phyloP scores from a whole-genome alignment of 2,797 vertebrate species.

The Sebastes cheni region DNA sequence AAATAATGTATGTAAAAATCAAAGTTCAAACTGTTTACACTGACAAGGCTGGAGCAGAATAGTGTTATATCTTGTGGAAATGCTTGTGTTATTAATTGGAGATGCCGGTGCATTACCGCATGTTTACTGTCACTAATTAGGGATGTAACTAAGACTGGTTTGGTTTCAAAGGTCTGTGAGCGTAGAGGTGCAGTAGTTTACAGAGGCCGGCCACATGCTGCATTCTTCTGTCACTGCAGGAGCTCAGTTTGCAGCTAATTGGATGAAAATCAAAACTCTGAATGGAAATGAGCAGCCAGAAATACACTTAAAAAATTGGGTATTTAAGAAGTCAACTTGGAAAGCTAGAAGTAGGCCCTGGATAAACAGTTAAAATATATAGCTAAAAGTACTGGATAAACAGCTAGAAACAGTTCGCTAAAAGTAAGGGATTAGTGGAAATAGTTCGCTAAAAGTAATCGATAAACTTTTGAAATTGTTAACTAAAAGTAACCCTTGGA shows the following conservation, averaged over 20 bases:
- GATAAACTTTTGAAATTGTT: too few species aligned
- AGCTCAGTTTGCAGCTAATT: slow-evolving; percentile 66
- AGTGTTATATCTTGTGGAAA: background rate
- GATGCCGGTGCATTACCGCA: background rate
- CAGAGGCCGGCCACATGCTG: slow-evolving; percentile 40
- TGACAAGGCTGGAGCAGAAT: background rate
- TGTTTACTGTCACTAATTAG: slow-evolving; percentile 62
- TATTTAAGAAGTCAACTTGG: background rate
- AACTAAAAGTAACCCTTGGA: too few species aligned
- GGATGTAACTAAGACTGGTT: slow-evolving; percentile 39
- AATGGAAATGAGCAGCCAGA: slow-evolving; percentile 1
- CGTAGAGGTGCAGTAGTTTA: slow-evolving; percentile 32
- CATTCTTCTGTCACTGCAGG: slow-evolving; percentile 45
- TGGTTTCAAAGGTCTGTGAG: slow-evolving; percentile 38
- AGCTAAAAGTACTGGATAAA: too few species aligned
- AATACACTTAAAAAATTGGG: background rate
- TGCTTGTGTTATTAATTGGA: slow-evolving; percentile 11
- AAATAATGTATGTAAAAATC: background rate
- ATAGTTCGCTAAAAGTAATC: too few species aligned
- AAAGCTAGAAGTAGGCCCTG: background rate
- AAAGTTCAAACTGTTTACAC: slow-evolving; percentile 3
- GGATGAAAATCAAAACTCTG: slow-evolving; percentile 50
- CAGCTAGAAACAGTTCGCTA: too few species aligned
- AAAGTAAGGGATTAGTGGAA: accelerated
- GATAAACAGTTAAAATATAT: too few species aligned